phyloP scores from a whole-genome alignment of 2,797 vertebrate species.

The Squalus acanthias region DNA sequence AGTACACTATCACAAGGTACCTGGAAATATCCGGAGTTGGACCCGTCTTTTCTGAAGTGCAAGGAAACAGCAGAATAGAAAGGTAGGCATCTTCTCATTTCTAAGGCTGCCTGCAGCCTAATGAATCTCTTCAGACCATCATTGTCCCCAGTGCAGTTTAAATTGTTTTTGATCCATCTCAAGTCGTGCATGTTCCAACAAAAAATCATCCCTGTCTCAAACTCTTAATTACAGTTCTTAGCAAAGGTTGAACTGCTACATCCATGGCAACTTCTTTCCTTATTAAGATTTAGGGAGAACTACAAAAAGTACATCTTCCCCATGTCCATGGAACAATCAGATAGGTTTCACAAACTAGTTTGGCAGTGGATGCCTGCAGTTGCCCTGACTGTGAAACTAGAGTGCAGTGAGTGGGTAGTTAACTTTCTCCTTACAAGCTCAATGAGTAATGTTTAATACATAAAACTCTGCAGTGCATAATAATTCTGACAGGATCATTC shows the following conservation, averaged over 20 bases:
- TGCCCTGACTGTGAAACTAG: background rate
- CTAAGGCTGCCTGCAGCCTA: background rate
- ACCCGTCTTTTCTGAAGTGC: background rate
- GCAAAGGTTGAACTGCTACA: background rate
- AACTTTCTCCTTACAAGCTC: background rate
- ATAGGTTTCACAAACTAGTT: background rate
- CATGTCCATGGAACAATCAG: background rate
- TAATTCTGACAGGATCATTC: background rate
- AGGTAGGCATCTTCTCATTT: background rate
- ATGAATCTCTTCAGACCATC: slow-evolving; percentile 5
- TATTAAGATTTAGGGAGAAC: background rate
- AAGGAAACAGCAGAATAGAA: slow-evolving; percentile 20
- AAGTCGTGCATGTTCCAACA: background rate
- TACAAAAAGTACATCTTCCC: background rate
- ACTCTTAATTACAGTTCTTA: background rate
- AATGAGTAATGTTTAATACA: slow-evolving; percentile 21
- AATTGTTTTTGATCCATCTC: background rate
- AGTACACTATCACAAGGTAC: background rate
- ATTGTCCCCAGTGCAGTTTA: background rate
- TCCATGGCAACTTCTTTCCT: background rate
- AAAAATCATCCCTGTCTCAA: background rate
- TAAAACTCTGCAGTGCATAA: background rate
- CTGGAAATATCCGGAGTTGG: background rate
- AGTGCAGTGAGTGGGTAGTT: background rate
- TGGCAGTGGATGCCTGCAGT: background rate